phyloP scores from a whole-genome alignment of 2,113 vertebrate genomes.

The Xenus cinereus region DNA sequence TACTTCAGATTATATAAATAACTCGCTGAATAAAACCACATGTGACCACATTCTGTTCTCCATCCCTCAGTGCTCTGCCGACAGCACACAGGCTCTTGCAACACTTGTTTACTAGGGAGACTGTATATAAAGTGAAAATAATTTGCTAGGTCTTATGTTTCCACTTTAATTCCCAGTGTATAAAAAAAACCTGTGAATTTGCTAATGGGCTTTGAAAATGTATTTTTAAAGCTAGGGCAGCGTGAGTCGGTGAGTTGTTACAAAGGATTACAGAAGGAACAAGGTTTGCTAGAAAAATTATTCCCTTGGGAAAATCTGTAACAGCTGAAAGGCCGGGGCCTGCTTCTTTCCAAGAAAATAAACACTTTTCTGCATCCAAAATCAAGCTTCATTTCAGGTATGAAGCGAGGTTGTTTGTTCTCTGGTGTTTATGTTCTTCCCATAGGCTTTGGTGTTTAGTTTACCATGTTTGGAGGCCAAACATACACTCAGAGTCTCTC shows the following conservation, averaged over 20 bases:
- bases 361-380: conserved; percentile 11
- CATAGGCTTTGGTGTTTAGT: neutral
- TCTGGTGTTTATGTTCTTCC: neutral
- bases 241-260: conserved; percentile 21
- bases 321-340: conserved; percentile 2
- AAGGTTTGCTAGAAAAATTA: conserved; percentile 34
- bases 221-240: conserved; percentile 66
- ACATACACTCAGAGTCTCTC: neutral
- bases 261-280: conserved; percentile 31
- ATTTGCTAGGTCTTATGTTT: conserved; percentile 73
- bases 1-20: conserved; percentile 64
- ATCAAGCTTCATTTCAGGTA: neutral
- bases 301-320: neutral
- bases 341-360: conserved; percentile 39
- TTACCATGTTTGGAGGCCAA: neutral
- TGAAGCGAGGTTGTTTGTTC: neutral
- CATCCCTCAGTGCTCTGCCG: conserved; percentile 8
- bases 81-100: conserved; percentile 18
- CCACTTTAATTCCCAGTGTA: conserved; percentile 70
- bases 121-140: conserved; percentile 31
- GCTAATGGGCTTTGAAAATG: conserved; percentile 76
- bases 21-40: conserved; percentile 50
- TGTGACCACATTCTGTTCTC: conserved; percentile 44
- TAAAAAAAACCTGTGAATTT: conserved; percentile 75
- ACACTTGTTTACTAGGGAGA: conserved; percentile 28